phyloP scores from a whole-genome alignment of 2,797 vertebrate species.

The Hypotaenidia okinawae region DNA sequence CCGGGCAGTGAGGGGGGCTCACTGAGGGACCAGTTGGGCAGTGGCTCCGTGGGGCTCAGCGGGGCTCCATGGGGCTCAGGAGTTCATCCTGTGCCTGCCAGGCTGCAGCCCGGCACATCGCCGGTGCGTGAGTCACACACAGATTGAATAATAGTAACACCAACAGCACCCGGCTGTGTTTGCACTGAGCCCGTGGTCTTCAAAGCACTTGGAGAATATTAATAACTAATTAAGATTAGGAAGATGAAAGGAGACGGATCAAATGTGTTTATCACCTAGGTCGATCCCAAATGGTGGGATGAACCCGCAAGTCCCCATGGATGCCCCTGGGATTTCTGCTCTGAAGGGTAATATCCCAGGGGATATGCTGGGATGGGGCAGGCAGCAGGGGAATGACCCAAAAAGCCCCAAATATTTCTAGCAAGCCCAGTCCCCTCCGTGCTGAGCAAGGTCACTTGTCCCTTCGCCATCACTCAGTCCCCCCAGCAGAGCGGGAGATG shows the following conservation, averaged over 20 bases:
- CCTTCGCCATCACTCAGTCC: rapidly evolving
- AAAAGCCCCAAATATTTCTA: not conserved
- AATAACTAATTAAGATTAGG: not conserved
- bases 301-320: not conserved
- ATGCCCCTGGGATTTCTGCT: not conserved
- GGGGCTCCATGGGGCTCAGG: rapidly evolving
- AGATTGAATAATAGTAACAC: not conserved
- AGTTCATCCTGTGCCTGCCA: not conserved
- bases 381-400: not conserved
- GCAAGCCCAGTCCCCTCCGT: not conserved
- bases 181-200: not conserved
- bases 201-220: not conserved
- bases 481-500: rapidly evolving
- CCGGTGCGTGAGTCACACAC: not conserved
- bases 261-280: not conserved
- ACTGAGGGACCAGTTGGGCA: not conserved
- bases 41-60: rapidly evolving
- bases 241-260: not conserved
- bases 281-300: not conserved
- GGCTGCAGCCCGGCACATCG: not conserved
- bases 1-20: not conserved
- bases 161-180: not conserved
- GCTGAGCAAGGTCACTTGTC: rapidly evolving
- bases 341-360: not conserved
- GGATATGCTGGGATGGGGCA: not conserved